phyloP scores from a whole-genome alignment of 2,888 invertebrate species.

The Morinoia aosen region DNA sequence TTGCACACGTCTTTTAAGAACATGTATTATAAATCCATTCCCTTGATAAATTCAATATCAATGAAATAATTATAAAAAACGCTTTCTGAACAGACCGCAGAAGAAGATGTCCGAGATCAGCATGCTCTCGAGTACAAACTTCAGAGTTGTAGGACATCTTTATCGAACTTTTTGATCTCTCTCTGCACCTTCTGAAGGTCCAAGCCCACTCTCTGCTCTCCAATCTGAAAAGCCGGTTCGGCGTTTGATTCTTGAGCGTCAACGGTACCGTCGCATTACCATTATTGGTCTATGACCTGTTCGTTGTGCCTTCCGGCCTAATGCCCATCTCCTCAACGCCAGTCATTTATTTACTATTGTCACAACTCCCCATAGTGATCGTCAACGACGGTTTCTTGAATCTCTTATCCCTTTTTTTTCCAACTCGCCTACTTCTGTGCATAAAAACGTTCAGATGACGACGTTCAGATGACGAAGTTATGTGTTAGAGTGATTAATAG shows the following conservation, averaged over 20 bases:
- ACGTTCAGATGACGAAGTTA: neutral
- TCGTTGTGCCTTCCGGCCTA: neutral
- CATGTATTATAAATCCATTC: neutral
- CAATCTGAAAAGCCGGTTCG: neutral
- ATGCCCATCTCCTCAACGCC: neutral
- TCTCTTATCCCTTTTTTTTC: neutral
- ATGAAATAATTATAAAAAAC: neutral
- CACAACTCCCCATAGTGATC: neutral
- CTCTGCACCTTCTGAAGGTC: neutral
- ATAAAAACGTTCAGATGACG: neutral
- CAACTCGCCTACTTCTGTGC: neutral
- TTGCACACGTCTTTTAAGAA: neutral
- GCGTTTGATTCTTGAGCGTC: slow-evolving; percentile 1
- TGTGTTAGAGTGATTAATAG: neutral
- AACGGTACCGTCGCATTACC: slow-evolving; percentile 9
- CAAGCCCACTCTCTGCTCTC: slow-evolving; percentile 14
- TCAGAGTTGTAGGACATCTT: neutral
- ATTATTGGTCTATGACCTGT: neutral
- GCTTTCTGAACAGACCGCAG: neutral
- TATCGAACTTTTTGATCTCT: slow-evolving; percentile 29
- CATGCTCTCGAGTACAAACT: neutral
- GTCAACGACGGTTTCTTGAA: neutral
- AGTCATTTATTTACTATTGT: neutral
- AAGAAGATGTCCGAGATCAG: neutral
- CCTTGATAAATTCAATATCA: neutral